phyloP scores from a whole-genome alignment of 2,797 vertebrate species.

The Leucoraja ocellata region DNA sequence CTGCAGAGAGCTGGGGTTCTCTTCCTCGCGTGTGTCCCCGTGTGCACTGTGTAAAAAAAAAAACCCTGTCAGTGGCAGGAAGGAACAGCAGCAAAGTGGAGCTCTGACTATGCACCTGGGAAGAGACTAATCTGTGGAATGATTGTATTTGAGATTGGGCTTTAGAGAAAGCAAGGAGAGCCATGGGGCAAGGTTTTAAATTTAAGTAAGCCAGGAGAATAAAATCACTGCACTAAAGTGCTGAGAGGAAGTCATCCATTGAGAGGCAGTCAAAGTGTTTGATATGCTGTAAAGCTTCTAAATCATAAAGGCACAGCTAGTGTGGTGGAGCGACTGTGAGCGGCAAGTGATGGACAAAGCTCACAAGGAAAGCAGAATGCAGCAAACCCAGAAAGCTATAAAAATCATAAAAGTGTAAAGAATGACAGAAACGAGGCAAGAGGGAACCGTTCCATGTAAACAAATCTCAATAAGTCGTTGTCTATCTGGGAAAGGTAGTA shows the following conservation, averaged over 20 bases:
- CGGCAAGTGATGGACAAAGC: background rate
- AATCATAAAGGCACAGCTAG: background rate
- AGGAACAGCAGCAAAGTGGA: background rate
- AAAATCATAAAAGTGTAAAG: background rate
- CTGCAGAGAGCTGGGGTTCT: background rate
- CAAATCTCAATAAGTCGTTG: background rate
- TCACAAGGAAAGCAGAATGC: background rate
- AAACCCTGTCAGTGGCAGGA: background rate
- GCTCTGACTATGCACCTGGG: background rate
- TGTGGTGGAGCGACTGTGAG: background rate
- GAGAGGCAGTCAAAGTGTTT: background rate
- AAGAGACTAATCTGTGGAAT: background rate
- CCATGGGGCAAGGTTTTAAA: background rate
- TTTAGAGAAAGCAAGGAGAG: background rate
- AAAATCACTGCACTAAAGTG: background rate
- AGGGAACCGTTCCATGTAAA: background rate
- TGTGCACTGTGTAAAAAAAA: background rate
- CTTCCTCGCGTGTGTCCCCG: background rate
- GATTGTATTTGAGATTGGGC: background rate
- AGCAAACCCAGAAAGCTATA: background rate
- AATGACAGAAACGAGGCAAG: background rate
- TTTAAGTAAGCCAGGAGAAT: background rate
- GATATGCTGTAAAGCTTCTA: background rate
- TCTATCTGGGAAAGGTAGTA: background rate
- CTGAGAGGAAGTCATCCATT: background rate